Conservation (phyloP, 2,888 invertebrate genomes). For the Hofmannophila pseudospretella region DNA sequence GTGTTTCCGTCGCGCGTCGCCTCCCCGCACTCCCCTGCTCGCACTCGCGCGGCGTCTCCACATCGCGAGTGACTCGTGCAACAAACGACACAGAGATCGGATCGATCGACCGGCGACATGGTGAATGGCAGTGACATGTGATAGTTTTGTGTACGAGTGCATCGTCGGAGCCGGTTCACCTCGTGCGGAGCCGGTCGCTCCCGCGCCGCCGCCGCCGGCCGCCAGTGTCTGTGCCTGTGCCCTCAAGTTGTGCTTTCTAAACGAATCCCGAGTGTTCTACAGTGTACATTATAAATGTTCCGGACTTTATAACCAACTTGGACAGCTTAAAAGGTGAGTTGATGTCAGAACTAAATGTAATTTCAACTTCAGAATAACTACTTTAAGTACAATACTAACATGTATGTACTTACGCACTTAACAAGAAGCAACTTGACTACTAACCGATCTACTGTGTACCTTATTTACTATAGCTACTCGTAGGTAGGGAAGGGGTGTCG, state of each 20-base stretch:
- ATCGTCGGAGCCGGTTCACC: slow-evolving; percentile 45
- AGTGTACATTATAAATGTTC: slow-evolving; percentile 20
- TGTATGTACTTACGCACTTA: too few species aligned
- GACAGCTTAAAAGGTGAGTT: slow-evolving; percentile 39
- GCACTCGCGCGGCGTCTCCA: slow-evolving; percentile 30
- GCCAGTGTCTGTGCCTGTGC: slow-evolving; percentile 21
- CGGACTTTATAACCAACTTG: slow-evolving; percentile 26
- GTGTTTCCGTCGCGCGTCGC: slow-evolving; percentile 7
- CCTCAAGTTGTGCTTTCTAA: slow-evolving; percentile 46
- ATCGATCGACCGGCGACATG: slow-evolving; percentile 16
- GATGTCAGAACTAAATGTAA: neutral
- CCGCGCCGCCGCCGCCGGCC: slow-evolving; percentile 18
- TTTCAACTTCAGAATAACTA: neutral
- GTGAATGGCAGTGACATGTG: slow-evolving; percentile 21
- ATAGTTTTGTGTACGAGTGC: slow-evolving; percentile 29
- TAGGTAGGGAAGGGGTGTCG: too few species aligned
- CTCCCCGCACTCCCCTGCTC: slow-evolving; percentile 34
- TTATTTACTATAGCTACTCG: too few species aligned
- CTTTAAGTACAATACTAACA: too few species aligned
- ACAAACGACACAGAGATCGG: slow-evolving; percentile 27
- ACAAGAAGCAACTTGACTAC: neutral
- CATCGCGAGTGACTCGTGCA: slow-evolving; percentile 28
- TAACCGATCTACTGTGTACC: too few species aligned
- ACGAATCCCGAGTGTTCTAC: slow-evolving; percentile 36
- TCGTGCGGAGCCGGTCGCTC: slow-evolving; percentile 47